Base-by-base conservation (phyloP, 2,888 invertebrate genomes). In the Coecobrya sp. region DNA sequence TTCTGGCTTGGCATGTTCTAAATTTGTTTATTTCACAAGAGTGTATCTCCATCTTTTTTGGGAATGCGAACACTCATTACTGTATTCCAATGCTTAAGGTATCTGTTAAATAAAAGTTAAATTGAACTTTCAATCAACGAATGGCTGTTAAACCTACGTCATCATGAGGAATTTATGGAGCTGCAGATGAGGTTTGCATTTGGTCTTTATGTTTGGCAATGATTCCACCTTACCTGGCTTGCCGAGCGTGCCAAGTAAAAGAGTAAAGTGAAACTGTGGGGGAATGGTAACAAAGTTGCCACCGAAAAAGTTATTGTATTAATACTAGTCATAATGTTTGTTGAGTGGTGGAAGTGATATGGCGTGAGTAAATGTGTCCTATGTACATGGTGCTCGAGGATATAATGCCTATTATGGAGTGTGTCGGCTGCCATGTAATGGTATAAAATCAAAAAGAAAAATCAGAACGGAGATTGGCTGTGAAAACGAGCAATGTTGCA, bases 401-500 rank as follows among this genome's bases (percentile, higher is more conserved):
- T 36, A 7, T 49, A 13, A 49, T 55, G 13, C 55, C 4, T n/a
- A n/a, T 19, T 1, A n/a, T 16, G 5, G 19, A 55, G 19, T 55
- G 55, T 55, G n/a, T 55, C 55, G 8, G 19, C 55, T 55, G 55
- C 13, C 10, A 1, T 49, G 49, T 10, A 10, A 49, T 49, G 10
- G 3, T 55, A 19, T 55, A 19, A 55, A 55, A 55, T 55, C 55
- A 55, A 11, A 55, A 70, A 70, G 76, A 76, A 76, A 76, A 76
- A 76, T 76, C 76, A 49, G 70, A 70, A 16, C 76, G 76, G 70
- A 76, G 76, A 76, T 76, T 76, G 76, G 13, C 49, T 76, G 45
- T 76, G 76, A 76, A 76, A 76, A 76, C 13, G 49, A 76, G 76
- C 49, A 49, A 11, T 49, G 76, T 76, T 76, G 76, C 76, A 76